Conservation (phyloP, 2,888 invertebrate genomes). For the Sialis fuliginosa region DNA sequence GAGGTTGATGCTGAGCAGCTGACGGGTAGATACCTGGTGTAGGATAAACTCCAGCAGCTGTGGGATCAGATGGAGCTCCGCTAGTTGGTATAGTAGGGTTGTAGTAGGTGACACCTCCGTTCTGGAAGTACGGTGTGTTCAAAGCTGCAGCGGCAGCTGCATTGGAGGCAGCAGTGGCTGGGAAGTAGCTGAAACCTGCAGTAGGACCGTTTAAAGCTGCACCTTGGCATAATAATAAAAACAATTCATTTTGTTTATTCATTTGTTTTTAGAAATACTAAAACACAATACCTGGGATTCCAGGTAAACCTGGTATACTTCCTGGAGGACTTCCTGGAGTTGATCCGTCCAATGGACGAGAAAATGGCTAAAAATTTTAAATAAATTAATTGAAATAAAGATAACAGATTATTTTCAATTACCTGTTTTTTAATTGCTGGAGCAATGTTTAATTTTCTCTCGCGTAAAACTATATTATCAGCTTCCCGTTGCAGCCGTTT, state of each 20-base stretch:
- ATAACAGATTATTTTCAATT: constrained; percentile 6
- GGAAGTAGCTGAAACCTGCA: constrained; percentile 18
- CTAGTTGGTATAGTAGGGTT: constrained; percentile 4
- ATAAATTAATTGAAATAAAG: background rate
- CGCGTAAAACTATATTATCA: constrained; percentile 59
- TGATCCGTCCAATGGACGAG: constrained; percentile 31
- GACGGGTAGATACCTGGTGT: constrained; percentile 1
- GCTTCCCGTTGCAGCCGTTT: constrained; percentile 53
- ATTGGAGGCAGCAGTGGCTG: constrained; percentile 20
- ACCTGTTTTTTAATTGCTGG: constrained; percentile 75
- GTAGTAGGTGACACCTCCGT: constrained; percentile 17
- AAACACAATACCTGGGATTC: constrained; percentile 1
- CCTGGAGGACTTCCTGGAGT: constrained; percentile 28
- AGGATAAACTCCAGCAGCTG: background rate
- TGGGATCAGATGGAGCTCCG: constrained; percentile 2
- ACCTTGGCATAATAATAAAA: background rate
- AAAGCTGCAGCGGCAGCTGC: constrained; percentile 23
- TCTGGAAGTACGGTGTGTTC: constrained; percentile 22
- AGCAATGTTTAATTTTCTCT: constrained; percentile 70
- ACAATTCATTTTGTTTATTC: too few species aligned
- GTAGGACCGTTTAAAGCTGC: constrained; percentile 2
- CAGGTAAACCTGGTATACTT: constrained; percentile 2
- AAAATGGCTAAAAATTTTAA: constrained; percentile 22
- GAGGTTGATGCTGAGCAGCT: constrained; percentile 1
- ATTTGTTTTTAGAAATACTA: background rate